A percentile compares a stretch with the other conserved stretches of the same genome.
Evolutionary conservation across 2,113 vertebrate species (phyloP).

Genomic region (Oreochromis spilurus): DNA sequence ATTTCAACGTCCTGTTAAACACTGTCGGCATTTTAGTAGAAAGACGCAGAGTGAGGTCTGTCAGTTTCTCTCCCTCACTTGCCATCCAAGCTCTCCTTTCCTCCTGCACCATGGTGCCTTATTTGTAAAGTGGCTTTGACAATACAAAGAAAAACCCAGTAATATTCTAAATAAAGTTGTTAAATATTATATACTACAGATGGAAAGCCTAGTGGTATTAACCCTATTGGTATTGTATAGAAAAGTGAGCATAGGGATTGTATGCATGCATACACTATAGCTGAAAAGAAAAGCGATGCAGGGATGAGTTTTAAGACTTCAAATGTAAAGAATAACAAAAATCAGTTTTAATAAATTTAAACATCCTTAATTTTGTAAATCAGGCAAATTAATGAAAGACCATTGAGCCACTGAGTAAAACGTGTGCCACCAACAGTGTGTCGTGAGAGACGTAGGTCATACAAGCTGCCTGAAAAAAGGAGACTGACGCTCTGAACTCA

Average conservation of each 20-base stretch:
- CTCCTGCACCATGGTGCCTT: not conserved
- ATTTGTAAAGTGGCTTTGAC: not conserved
- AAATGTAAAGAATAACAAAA: not conserved
- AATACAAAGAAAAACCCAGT: not conserved
- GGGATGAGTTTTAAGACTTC: not conserved
- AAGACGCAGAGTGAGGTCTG: not conserved
- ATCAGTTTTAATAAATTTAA: not conserved
- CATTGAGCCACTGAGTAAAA: not conserved
- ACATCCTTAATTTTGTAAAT: not conserved
- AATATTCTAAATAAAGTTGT: not conserved
- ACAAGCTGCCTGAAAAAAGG: not conserved
- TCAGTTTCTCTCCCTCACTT: not conserved
- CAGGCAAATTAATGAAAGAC: not conserved
- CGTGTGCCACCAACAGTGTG: not conserved
- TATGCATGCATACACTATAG: not conserved
- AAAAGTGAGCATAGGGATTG: not conserved
- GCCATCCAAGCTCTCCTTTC: not conserved
- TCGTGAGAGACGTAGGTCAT: not conserved
- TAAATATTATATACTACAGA: not conserved
- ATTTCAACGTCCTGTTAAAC: not conserved
- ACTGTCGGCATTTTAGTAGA: not conserved
- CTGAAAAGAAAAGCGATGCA: not conserved
- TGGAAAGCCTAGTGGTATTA: not conserved
- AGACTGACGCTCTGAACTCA: not conserved
- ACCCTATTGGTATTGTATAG: not conserved